Conservation (phyloP, 2,888 invertebrate genomes). For the Horisme vitalbata region DNA sequence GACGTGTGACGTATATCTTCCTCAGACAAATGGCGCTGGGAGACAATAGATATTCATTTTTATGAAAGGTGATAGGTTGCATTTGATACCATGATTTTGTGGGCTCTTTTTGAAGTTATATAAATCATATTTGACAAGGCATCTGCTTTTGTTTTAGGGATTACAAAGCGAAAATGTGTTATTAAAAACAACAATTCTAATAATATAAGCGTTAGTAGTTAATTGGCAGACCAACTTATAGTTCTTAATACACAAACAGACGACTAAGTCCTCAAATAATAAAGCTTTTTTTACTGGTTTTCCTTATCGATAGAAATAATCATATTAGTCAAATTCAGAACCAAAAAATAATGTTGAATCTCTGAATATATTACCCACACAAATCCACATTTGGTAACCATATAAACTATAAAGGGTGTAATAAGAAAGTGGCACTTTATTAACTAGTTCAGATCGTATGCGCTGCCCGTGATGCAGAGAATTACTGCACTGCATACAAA, state of each 20-base stretch:
- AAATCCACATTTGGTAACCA: constrained; percentile 3
- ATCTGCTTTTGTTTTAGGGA: not conserved
- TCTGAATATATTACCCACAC: constrained; percentile 11
- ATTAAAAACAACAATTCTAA: no score
- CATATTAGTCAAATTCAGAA: not conserved
- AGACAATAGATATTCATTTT: constrained; percentile 34
- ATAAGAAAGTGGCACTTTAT: constrained; percentile 37
- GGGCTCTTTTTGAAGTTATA: not conserved
- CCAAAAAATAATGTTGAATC: not conserved
- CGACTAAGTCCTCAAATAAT: no score
- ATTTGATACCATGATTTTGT: constrained; percentile 13
- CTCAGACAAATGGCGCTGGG: constrained; percentile 30
- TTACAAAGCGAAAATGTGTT: no score
- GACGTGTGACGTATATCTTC: constrained; percentile 36
- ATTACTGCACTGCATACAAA: constrained; percentile 60
- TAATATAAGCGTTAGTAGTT: no score
- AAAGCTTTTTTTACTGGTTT: no score
- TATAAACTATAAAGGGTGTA: constrained; percentile 18
- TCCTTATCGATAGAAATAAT: no score
- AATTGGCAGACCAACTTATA: no score
- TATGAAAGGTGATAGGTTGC: constrained; percentile 29
- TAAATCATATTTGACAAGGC: not conserved
- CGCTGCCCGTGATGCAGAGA: constrained; percentile 47
- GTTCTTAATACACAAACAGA: no score
- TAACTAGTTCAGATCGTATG: constrained; percentile 36